A percentile compares a stretch with the other conserved stretches of the same genome.
phyloP scores from a whole-genome alignment of 1,140 invertebrate species.

The Periplaneta americana region DNA sequence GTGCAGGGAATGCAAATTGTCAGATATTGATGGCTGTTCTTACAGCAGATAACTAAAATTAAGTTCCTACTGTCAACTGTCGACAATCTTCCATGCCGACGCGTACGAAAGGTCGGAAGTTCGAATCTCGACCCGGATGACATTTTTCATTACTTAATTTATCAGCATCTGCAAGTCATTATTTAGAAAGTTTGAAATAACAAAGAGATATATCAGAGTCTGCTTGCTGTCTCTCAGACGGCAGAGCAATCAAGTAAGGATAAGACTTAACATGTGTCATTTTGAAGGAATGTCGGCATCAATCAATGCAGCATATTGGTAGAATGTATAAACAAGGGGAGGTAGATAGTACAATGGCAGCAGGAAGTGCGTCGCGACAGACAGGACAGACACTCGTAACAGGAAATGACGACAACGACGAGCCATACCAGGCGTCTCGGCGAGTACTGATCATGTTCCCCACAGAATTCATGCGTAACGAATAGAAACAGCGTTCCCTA shows the following conservation, averaged over 20 bases:
- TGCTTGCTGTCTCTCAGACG: background rate
- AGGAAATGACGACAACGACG: background rate
- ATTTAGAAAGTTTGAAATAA: background rate
- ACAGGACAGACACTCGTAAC: too few species aligned
- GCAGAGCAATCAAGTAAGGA: background rate
- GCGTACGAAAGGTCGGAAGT: background rate
- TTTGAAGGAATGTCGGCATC: background rate
- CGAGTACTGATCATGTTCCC: too few species aligned
- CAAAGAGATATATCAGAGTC: background rate
- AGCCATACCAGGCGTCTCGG: too few species aligned
- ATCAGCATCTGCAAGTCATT: background rate
- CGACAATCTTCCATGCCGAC: too few species aligned
- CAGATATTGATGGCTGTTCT: too few species aligned
- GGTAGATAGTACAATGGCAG: background rate
- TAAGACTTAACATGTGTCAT: background rate
- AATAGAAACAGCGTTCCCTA: too few species aligned
- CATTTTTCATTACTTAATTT: background rate
- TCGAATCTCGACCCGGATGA: background rate
- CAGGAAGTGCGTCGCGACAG: background rate
- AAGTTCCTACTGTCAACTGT: too few species aligned
- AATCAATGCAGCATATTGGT: background rate
- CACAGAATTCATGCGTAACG: too few species aligned
- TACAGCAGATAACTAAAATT: too few species aligned
- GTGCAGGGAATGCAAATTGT: too few species aligned
- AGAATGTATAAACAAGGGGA: too few species aligned